phyloP scores from a whole-genome alignment of 2,888 invertebrate genomes.

The Plebejus argus region DNA sequence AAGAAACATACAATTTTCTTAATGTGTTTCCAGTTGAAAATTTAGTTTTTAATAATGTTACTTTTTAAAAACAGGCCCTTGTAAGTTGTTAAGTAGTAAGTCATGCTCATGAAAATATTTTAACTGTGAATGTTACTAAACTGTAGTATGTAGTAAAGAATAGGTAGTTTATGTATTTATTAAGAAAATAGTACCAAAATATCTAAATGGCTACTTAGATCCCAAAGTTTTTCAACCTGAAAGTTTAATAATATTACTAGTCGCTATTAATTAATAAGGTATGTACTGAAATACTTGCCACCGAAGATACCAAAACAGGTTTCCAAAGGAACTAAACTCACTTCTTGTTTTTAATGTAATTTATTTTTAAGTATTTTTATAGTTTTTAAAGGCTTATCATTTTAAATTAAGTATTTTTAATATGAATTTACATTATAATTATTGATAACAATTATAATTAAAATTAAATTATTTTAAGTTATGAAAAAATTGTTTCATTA shows the following conservation, averaged over 20 bases:
- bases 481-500: too few relatives aligned
- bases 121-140: not conserved
- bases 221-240: not conserved
- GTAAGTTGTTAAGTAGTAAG: too few relatives aligned
- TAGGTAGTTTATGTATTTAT: too few relatives aligned
- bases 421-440: not conserved
- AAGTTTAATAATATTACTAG: not conserved
- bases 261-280: not conserved
- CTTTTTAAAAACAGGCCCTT: too few relatives aligned
- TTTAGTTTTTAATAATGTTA: too few relatives aligned
- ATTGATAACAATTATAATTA: not conserved
- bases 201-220: not conserved
- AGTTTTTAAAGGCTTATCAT: not conserved
- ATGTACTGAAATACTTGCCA: not conserved
- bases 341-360: not conserved
- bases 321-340: not conserved
- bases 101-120: not conserved
- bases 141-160: too few relatives aligned
- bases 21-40: not conserved
- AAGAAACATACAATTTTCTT: not conserved
- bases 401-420: not conserved
- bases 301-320: constrained; percentile 7
- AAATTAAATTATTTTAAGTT: too few relatives aligned
- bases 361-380: not conserved
- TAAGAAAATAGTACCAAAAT: too few relatives aligned